phyloP scores from a whole-genome alignment of 64 coral and sea anemone genomes.

The Orbicella faveolata region DNA sequence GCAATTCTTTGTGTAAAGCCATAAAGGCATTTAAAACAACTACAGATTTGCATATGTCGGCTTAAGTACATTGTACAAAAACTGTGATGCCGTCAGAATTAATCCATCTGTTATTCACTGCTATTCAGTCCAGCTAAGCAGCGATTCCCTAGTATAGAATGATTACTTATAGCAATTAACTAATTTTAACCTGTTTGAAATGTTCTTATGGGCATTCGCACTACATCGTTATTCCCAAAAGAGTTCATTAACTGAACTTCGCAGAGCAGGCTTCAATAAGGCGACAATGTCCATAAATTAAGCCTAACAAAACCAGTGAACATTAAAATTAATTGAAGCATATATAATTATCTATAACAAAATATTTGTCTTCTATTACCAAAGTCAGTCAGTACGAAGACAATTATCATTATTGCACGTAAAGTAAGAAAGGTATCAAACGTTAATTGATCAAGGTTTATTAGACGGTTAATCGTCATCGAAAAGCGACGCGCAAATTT shows the following conservation, averaged over 20 bases:
- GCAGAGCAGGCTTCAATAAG: too few species aligned
- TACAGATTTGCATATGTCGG: constrained; percentile 28
- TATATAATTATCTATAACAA: not conserved
- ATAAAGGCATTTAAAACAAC: constrained; percentile 2
- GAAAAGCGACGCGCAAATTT: too few species aligned
- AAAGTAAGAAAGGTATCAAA: too few species aligned
- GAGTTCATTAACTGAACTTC: not conserved
- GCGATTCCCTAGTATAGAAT: not conserved
- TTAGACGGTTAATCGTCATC: too few species aligned
- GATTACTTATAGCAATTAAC: too few species aligned
- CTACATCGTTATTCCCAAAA: not conserved
- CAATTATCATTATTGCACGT: too few species aligned
- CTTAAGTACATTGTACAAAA: not conserved
- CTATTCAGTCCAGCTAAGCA: not conserved
- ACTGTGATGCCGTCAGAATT: not conserved
- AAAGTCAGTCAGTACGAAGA: too few species aligned
- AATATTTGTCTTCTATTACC: not conserved
- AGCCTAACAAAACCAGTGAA: not conserved
- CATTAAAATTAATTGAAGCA: not conserved
- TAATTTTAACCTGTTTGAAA: too few species aligned
- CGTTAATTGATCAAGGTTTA: too few species aligned
- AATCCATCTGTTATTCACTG: not conserved
- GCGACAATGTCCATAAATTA: not conserved
- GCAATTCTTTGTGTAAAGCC: not conserved
- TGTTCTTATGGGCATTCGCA: too few species aligned